These are phyloP conservation scores for Chelon auratus DNA, from an alignment of 2,797 vertebrate genomes.

Conservation along the genomic window DNA sequence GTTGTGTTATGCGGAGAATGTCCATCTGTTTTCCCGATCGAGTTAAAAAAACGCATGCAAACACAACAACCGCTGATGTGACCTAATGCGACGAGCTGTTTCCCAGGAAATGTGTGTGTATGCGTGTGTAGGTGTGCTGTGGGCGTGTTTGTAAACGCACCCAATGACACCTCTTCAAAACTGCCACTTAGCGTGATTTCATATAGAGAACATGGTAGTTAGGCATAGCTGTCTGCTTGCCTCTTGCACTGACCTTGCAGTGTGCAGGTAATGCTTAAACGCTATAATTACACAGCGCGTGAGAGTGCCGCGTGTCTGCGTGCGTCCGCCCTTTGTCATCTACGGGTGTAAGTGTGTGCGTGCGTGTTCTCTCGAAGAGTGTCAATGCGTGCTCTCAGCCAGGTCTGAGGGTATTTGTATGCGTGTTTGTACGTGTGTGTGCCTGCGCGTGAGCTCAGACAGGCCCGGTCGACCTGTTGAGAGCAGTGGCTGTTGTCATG, in stretches of 20 bases:
- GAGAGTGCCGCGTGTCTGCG: slow-evolving; percentile 17
- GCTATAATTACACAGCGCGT: slow-evolving; percentile 60
- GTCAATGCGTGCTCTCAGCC: slow-evolving; percentile 27
- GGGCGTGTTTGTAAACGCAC: slow-evolving; percentile 22
- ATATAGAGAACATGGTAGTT: slow-evolving; percentile 45
- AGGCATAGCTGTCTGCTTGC: slow-evolving; percentile 23
- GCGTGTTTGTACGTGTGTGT: slow-evolving; percentile 8
- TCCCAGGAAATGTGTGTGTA: not conserved
- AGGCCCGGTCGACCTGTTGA: slow-evolving; percentile 80
- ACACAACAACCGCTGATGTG: slow-evolving; percentile 9
- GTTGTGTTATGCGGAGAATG: slow-evolving; percentile 19
- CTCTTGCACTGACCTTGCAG: slow-evolving; percentile 59
- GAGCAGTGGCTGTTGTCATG: slow-evolving; percentile 82
- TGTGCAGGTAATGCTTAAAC: slow-evolving; percentile 62
- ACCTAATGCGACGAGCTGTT: slow-evolving; percentile 23
- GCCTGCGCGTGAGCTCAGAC: slow-evolving; percentile 52
- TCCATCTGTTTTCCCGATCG: slow-evolving; percentile 22
- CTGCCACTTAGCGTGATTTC: slow-evolving; percentile 56
- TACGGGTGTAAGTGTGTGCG: slow-evolving; percentile 5
- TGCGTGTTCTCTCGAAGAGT: slow-evolving; percentile 24
- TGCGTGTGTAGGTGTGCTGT: slow-evolving; percentile 1
- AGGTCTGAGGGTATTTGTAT: slow-evolving; percentile 13
- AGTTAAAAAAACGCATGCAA: slow-evolving; percentile 20
- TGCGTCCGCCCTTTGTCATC: slow-evolving; percentile 22
- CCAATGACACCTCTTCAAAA: slow-evolving; percentile 48